Base-by-base conservation (phyloP, 2,113 vertebrate species). In the Pachypanchax playfairii region DNA sequence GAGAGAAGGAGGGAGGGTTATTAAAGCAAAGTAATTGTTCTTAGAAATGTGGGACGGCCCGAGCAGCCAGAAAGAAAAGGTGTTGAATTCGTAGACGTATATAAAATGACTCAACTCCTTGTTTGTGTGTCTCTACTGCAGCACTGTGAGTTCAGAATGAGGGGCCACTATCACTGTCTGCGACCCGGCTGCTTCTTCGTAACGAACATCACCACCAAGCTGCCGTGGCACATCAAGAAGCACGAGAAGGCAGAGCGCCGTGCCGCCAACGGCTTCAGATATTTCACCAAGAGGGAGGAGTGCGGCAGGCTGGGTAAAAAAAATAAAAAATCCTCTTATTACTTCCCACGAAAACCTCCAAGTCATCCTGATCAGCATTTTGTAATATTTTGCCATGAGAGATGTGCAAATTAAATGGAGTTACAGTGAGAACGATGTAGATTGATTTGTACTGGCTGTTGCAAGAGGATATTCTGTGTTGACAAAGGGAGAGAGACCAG, bases 121-220 rank as follows among this genome's bases (percentile, higher is more conserved):
- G 62, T 70, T 52, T 14, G 4, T 80, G 21, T 56, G 43, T 77
- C 35, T 41, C 53, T 18, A 20, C 36, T 18, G 53, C 62, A 99
- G 97, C 96, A 98, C 90, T 99, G 97, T 41, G 97, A 99, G 87
- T 99, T 99, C 91, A 92, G 96, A 64, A 97, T 98, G 95, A 91
- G 97, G 4, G 97, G 97, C 24, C 97, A 99, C 88, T 99, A 99
- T 90, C 97, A 99, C 91, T 99, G 97, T 73, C 93, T 98, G 72
- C 93, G 96, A 41, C 92, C 93, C 0, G 94, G 94, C 92, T 99
- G 97, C 93, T 95, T 80, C 89, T 99, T 99, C 0, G 95, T 98
- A 83, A 99, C 97, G 59, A 99, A 99, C 92, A 98, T 99, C 91
- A 99, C 96, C 88, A 99, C 97, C 89, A 99, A 99, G 87, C 93